Base-by-base conservation (phyloP, 1,140 invertebrate species). In the Lucilia cuprina region DNA sequence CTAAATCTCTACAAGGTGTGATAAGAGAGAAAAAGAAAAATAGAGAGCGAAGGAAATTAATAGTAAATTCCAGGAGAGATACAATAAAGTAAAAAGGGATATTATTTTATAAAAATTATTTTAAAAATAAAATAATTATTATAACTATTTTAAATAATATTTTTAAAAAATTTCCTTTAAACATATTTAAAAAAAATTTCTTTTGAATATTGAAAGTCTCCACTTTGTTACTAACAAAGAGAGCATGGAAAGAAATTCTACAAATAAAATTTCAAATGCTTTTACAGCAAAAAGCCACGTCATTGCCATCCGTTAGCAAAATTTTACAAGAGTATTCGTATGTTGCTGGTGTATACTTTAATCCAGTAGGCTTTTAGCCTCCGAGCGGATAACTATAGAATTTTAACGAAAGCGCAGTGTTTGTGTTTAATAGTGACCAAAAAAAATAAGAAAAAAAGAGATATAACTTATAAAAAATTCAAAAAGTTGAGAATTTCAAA, bases 321-420 rank as follows among this genome's bases (percentile, higher is more conserved):
- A 86, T 85, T 88, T 87, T 87, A 87, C 87, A 87, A 86, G 85
- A 88, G 86, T 86, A 88, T 84, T 88, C 87, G 87, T 85, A 86
- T 86, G 87, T 87, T 86, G 86, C 85, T 86, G 77, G 88, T 86
- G 84, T 86, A 86, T 85, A 70, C 10, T 19, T 70, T 21, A 70
- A 70, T 89, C 89, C 88, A 90, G 89, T 90, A 90, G 89, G 89
- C 89, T 88, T 89, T 89, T 88, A 90, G 89, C 89, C 89, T 90
- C 89, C 89, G 89, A 90, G 89, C 89, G 89, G 89, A 90, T 90
- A 90, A 90, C 89, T 90, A 87, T 88, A 86, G 88, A 89, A 89
- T 89, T 87, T 90, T 74, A 30, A n/a, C 60, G 55, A 83, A 41
- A 49, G 82, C 70, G 82, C 34, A 74, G 84, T 89, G 87, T 89